Evolutionary conservation across 2,888 invertebrate genomes (phyloP), one percentile per base, ranked within the genome.

Genomic region (Malacosoma neustria): DNA sequence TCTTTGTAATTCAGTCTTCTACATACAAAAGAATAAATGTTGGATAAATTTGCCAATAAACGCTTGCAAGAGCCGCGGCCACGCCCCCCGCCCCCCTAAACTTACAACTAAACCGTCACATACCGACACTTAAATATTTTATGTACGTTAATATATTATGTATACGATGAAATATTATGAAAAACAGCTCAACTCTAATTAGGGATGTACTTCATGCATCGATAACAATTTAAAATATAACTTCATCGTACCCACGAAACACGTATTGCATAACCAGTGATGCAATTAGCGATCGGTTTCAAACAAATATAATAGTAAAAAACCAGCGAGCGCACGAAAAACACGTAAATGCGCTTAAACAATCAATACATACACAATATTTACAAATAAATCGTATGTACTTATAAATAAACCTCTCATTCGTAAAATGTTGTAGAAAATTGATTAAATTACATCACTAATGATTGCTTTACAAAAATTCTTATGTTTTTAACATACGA

Each of bases 381-480:
- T 77, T 80, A 80, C 80, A 80, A 76, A 77, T 71, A 75, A 75
- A 74, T 60, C 58, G 22, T 22, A 22, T 22, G 22, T 22, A 47
- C 57, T 71, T 76, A 76, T 57, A 75, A 77, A 75, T 70, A 73
- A 79, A 79, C 79, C 79, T 79, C 77, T 75, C 69, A 57, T 73
- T 70, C 62, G 61, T 66, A 65, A 72, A 69, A 63, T 22, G 22
- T 22, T 9, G 22, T 22, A 22, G 22, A 22, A 22, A 22, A 22
- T 7, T 46, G 65, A 68, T 62, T 67, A 60, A 66, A 70, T 68
- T 71, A 73, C 72, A 67, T 64, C 64, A 70, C 67, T 68, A 66
- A 61, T 61, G 67, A 68, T 63, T 56, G 64, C 65, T 63, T 68
- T 56, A 65, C 63, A 61, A 52, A 54, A 56, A 39, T 33, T 36